phyloP scores from a whole-genome alignment of 2,888 invertebrate genomes.

The Scaptomyza flava region DNA sequence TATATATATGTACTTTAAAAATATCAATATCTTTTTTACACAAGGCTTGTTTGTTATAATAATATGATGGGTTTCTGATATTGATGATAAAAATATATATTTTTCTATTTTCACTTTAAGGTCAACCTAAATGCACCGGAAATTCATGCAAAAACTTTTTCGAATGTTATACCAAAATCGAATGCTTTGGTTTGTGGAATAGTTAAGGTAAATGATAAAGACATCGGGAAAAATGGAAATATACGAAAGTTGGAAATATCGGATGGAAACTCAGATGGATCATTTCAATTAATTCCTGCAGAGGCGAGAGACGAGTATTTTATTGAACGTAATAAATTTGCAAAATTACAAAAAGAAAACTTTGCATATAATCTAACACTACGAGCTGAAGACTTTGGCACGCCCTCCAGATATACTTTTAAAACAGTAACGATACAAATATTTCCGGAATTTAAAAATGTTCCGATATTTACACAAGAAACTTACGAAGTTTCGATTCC shows the following conservation, averaged over 20 bases:
- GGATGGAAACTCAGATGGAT: slow-evolving; percentile 95
- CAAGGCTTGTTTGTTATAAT: no score
- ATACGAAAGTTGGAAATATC: slow-evolving; percentile 93
- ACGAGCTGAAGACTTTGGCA: slow-evolving; percentile 92
- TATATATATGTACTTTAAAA: no score
- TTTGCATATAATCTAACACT: slow-evolving; percentile 94
- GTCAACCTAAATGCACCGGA: slow-evolving; percentile 95
- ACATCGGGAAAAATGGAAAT: slow-evolving; percentile 93
- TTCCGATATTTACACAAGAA: slow-evolving; percentile 94
- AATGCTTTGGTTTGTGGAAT: slow-evolving; percentile 95
- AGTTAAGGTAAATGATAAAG: slow-evolving; percentile 92
- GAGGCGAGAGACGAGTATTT: slow-evolving; percentile 89
- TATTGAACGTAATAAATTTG: slow-evolving; percentile 87
- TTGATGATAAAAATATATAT: background rate
- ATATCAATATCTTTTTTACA: no score
- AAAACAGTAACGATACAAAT: slow-evolving; percentile 92
- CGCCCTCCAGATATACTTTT: slow-evolving; percentile 91
- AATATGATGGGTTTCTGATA: no score
- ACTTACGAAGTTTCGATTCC: slow-evolving; percentile 94
- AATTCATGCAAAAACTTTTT: slow-evolving; percentile 91
- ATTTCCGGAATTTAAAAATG: slow-evolving; percentile 92
- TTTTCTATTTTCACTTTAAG: slow-evolving; percentile 73
- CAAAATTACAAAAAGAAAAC: slow-evolving; percentile 86
- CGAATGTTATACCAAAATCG: slow-evolving; percentile 92
- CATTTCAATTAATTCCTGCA: slow-evolving; percentile 91